Percentiles rank a stretch among this genome's conserved stretches.
These are phyloP conservation scores for Volucella zonaria DNA, from an alignment of 2,888 invertebrate species.

Conservation along the genomic window DNA sequence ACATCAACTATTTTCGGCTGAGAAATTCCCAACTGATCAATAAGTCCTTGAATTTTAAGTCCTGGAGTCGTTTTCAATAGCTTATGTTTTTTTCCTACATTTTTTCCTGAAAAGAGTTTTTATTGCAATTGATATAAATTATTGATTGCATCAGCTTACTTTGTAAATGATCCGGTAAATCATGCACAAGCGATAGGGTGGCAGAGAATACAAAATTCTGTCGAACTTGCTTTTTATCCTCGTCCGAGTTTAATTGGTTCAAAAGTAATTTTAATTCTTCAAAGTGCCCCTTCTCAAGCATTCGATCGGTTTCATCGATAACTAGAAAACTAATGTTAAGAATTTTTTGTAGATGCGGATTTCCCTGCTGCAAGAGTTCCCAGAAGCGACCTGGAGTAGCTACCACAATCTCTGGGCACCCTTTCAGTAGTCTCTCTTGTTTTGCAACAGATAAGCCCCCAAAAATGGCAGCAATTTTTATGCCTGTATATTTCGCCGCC, in stretches of 20 bases:
- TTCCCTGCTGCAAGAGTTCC: slow-evolving; percentile 93
- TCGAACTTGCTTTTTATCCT: slow-evolving; percentile 84
- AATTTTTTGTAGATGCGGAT: slow-evolving; percentile 89
- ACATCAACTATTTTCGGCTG: slow-evolving; percentile 97
- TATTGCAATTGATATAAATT: not conserved
- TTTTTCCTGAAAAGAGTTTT: slow-evolving; percentile 76
- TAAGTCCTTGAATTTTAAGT: slow-evolving; percentile 90
- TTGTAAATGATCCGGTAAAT: slow-evolving; percentile 89
- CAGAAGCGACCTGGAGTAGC: slow-evolving; percentile 98
- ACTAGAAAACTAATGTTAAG: slow-evolving; percentile 92
- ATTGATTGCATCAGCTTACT: slow-evolving; percentile 80
- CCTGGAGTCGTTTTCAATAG: slow-evolving; percentile 87
- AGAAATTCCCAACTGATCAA: slow-evolving; percentile 91
- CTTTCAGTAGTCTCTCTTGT: slow-evolving; percentile 92
- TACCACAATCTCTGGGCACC: slow-evolving; percentile 95
- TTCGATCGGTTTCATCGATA: slow-evolving; percentile 99
- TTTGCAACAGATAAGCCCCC: slow-evolving; percentile 98
- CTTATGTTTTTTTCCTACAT: slow-evolving; percentile 80
- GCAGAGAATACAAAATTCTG: slow-evolving; percentile 99
- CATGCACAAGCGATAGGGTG: slow-evolving; percentile 95
- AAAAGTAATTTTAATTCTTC: slow-evolving; percentile 93
- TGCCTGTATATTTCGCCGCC: slow-evolving; percentile 90
- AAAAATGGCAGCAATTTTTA: slow-evolving; percentile 91
- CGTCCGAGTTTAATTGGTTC: slow-evolving; percentile 89
- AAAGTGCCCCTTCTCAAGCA: slow-evolving; percentile 98